Percentiles rank a stretch among this genome's conserved stretches.
phyloP scores from a whole-genome alignment of 2,797 vertebrate species.

The Dicrostonyx torquatus region DNA sequence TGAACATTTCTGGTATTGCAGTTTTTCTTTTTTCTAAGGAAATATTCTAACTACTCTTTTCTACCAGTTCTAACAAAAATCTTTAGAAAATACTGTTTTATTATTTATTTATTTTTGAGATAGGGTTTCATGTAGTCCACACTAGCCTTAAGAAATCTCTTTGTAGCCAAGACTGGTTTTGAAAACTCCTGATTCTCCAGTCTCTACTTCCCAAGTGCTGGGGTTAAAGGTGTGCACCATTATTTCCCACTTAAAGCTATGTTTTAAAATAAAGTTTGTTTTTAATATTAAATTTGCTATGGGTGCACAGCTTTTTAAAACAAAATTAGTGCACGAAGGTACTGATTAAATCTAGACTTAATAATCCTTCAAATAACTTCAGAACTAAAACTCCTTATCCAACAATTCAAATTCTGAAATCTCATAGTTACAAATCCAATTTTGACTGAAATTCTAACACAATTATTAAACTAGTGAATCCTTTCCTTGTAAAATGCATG shows the following conservation, averaged over 20 bases:
- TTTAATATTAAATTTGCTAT: constrained; percentile 16
- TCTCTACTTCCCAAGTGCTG: background rate
- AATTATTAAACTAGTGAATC: background rate
- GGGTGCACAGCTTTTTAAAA: background rate
- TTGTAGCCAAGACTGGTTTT: background rate
- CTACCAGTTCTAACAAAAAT: background rate
- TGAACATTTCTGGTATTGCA: constrained; percentile 1
- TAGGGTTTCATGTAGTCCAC: background rate
- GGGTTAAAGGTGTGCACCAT: background rate
- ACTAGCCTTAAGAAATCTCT: background rate
- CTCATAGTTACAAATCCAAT: constrained; percentile 47
- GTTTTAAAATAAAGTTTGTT: constrained; percentile 24
- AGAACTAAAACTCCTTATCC: too few relatives aligned
- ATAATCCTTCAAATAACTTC: background rate
- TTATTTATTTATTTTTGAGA: background rate
- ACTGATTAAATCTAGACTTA: background rate
- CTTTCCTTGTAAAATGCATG: background rate
- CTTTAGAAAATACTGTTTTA: background rate
- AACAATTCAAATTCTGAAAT: background rate
- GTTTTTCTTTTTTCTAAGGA: constrained; percentile 53
- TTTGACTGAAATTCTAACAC: background rate
- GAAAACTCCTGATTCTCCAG: background rate
- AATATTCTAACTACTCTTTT: background rate
- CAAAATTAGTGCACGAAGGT: background rate
- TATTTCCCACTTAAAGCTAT: background rate